Conservation (phyloP, 1,140 invertebrate genomes). For the Maconellicoccus hirsutus region DNA sequence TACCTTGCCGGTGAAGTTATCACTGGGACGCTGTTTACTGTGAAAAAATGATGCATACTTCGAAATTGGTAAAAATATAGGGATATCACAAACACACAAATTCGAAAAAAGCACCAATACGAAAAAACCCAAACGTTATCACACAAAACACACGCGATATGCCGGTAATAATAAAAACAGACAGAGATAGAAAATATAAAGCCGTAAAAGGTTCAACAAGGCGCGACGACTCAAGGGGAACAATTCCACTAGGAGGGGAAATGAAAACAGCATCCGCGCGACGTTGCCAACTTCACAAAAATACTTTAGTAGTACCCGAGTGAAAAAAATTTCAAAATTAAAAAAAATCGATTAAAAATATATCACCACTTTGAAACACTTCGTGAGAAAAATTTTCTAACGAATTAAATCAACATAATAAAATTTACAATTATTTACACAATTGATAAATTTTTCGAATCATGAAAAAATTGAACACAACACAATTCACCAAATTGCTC, state of each 20-base stretch:
- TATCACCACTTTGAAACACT: no score
- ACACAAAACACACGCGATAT: conserved; percentile 17
- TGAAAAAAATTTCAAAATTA: neutral
- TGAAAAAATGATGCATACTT: neutral
- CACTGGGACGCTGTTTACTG: neutral
- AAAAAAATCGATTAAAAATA: no score
- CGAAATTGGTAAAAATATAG: neutral
- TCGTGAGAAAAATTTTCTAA: no score
- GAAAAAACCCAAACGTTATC: neutral
- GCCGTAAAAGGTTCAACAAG: conserved; percentile 17
- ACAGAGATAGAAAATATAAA: neutral
- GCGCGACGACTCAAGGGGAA: conserved; percentile 7
- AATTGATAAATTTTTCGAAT: no score
- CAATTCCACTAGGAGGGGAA: conserved; percentile 3
- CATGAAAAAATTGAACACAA: no score
- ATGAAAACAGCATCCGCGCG: conserved; percentile 14
- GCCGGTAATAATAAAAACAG: conserved; percentile 13
- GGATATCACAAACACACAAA: neutral
- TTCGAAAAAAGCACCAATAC: neutral
- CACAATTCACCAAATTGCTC: no score
- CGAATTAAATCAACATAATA: no score
- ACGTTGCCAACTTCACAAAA: conserved; percentile 11
- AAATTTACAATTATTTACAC: no score
- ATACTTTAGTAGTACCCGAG: neutral
- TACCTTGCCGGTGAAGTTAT: neutral